Base-by-base conservation (phyloP, 2,113 vertebrate species). In the Aspiorhynchus laticeps region DNA sequence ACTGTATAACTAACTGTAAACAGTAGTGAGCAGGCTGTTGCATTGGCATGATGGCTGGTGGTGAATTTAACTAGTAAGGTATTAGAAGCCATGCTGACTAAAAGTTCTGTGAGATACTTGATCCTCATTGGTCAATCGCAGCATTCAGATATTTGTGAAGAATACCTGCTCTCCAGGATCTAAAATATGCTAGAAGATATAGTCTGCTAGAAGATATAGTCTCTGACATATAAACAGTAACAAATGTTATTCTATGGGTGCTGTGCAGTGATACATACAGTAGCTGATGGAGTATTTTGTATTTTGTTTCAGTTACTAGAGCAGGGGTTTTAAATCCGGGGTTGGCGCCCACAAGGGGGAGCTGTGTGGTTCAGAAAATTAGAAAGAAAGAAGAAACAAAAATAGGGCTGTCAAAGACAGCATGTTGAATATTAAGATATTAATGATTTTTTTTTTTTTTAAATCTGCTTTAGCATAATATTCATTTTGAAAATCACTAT, bases 1-100 rank as follows among this genome's bases (percentile, higher is more conserved):
- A 33, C 26, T 65, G 79, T 43, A 61, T 80, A n/a, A 81, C 59
- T 65, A 46, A 76, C n/a, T n/a, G 41, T 46, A 26, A 74, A 74
- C 36, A 73, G 11, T 51, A 36, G 19, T 33, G 19, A 79, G 48
- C 19, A 33, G 26, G 33, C 4, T 19, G 36, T 12, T 41, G 19
- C 10, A 21, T 41, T 76, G 4, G 19, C 10, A 33, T 59, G 77
- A 59, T 59, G 31, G 53, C 19, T 80, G 19, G 21, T 61, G 19
- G 31, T n/a, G 2, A 61, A 80, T 26, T 61, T 61, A 24, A 17
- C 48, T 5, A 53, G 48, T 4, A 51, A 19, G 31, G 15, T 36
- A 19, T 69, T 69, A 33, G 31, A 69, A 69, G 65, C 28, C 65
- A 69, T 69, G 65, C 28, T 69, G 65, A 5, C 14, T 67, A 67